Evolutionary conservation across 2,113 vertebrate species (phyloP).

Genomic region (Neodontobutis hainanensis): DNA sequence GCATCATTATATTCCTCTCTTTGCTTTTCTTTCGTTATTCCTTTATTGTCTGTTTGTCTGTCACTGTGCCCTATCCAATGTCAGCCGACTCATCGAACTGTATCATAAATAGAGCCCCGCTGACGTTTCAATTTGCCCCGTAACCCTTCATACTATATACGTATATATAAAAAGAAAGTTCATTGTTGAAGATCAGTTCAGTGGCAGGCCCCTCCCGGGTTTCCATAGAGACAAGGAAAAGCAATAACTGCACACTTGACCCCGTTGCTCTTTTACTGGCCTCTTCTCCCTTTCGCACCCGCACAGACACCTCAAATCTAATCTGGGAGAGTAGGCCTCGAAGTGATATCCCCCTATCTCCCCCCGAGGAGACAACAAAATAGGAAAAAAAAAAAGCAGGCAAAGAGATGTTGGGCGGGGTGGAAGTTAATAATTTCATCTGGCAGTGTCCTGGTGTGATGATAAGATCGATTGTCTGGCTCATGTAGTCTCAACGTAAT

Average conservation of each 20-base stretch:
- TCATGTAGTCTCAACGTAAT: conserved; percentile 18
- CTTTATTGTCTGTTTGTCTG: conserved; percentile 24
- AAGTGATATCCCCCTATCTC: conserved; percentile 51
- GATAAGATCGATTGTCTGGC: conserved; percentile 61
- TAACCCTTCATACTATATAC: conserved; percentile 34
- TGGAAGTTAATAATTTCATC: conserved; percentile 70
- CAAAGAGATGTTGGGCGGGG: conserved; percentile 18
- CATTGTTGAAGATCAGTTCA: conserved; percentile 53
- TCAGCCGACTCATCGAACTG: conserved; percentile 46
- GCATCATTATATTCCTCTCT: conserved; percentile 3
- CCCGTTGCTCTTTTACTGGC: conserved; percentile 71
- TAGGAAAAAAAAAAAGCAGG: conserved; percentile 17
- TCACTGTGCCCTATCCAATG: conserved; percentile 36
- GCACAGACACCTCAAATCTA: conserved; percentile 69
- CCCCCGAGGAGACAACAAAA: conserved; percentile 45
- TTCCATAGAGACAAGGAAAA: conserved; percentile 71
- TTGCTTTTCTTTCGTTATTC: conserved; percentile 16
- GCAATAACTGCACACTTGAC: conserved; percentile 81
- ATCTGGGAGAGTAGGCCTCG: conserved; percentile 62
- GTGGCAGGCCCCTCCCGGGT: conserved; percentile 50
- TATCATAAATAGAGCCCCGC: conserved; percentile 58
- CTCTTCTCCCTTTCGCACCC: conserved; percentile 53
- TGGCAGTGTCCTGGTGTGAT: conserved; percentile 47
- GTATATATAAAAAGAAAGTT: conserved; percentile 26
- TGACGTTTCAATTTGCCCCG: conserved; percentile 71